Base-by-base conservation (phyloP, 2,888 invertebrate genomes). In the Ferdinandea cuprea region DNA sequence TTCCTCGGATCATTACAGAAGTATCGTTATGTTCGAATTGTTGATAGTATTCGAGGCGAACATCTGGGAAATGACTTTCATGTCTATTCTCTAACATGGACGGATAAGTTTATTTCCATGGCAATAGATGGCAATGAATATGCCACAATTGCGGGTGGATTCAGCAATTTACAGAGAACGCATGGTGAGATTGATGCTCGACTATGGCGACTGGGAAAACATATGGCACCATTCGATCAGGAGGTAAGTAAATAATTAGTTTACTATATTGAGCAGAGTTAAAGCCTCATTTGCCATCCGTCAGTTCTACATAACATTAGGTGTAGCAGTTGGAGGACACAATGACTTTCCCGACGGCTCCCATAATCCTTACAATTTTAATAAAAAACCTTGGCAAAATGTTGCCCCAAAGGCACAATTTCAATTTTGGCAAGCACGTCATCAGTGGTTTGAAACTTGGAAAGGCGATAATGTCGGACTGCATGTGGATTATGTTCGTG, bases 301-400 rank as follows among this genome's bases (percentile, higher is more conserved):
- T 76, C 90, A 96, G 95, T 96, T 96, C 92, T 95, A 94, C 89
- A 90, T 97, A 8, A 93, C 94, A 1, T 87, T 97, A 71, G 96
- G 96, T 0, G 91, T 97, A 5, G 95, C 95, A 30, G 96, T 95
- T 44, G 97, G 96, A 0, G 97, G 97, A 0, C 90, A 93, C 11
- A 92, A 93, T 32, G 94, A 94, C 88, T 96, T 96, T 88, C 92
- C 94, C 0, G 95, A 96, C 86, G 87, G 87, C 0, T n/a, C 11
- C 4, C 6, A 1, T 1, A 21, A 19, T 52, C 11, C 15, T 3
- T 86, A 86, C 3, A 37, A 74, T 42, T 85, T 86, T 17, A 2
- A 17, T 0, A 9, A 2, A 0, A 97, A 97, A 88, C 96, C 97
- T 0, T 97, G 97, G 95, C 90, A 78, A 25, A 96, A 96, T 89